Evolutionary conservation across 2,797 vertebrate genomes (phyloP), one percentile per base, ranked within the genome.

Genomic region (Gymnoscopelus microlampas): DNA sequence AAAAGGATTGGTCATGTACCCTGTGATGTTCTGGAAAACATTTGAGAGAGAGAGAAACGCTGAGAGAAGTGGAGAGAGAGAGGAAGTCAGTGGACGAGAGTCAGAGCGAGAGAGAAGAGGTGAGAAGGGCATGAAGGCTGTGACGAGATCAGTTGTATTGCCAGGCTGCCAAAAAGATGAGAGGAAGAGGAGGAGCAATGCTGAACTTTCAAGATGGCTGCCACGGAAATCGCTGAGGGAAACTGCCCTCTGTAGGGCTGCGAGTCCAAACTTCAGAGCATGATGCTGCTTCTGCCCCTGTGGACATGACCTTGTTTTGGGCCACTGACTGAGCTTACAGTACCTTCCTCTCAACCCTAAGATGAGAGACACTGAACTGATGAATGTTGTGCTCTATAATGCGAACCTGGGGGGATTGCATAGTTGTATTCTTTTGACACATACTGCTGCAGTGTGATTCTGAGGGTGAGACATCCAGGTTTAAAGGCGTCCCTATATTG

Each of bases 1-100:
- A 98, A 97, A 92, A 99, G 97, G 91, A 95, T 91, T 88, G 98
- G 97, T 72, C 96, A 95, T 0, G 96, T 98, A 61, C 96, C 97
- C 39, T 92, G 93, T 19, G 96, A 98, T 0, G 81, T 97, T 72
- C 94, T 99, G 72, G 96, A 97, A 86, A 95, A 96, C 79, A 92
- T 98, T 89, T 99, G 96, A 89, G 84, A 14, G 62, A 56, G 49
- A 23, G 66, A 26, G 4, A 53, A 32, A 60, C 7, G 19, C 9
- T 56, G 58, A 57, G 19, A 29, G 11, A 71, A 63, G 48, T 14
- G 2, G 12, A 23, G 14, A 54, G 75, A 56, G 75, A 56, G n/a
- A 65, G n/a, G 11, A 55, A 58, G 19, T 39, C 29, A 60, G 3
- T 2, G 11, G 39, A 14, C 29, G 14, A 54, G 59, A 24, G 56